A percentile compares a stretch with the other conserved stretches of the same genome.
Conservation (phyloP, 2,888 invertebrate species). For the Malthinus seriepunctatus region DNA sequence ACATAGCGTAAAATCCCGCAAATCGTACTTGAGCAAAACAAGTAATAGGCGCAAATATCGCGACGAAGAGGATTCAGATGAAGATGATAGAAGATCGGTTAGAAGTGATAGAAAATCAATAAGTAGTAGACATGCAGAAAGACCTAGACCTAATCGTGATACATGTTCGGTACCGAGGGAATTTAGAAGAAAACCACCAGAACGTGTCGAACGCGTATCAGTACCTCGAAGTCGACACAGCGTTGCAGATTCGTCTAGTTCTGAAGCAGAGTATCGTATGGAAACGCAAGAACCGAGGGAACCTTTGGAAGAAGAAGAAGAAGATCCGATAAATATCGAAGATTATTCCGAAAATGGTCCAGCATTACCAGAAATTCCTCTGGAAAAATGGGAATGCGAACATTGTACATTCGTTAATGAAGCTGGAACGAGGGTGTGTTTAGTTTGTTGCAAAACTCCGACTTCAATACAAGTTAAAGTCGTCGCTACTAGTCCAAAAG, state of each 20-base stretch:
- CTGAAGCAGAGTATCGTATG: constrained; percentile 44
- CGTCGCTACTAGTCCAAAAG: constrained; percentile 26
- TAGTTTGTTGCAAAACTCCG: constrained; percentile 85
- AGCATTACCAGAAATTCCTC: constrained; percentile 59
- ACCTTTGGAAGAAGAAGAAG: constrained; percentile 41
- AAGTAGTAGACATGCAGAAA: constrained; percentile 38
- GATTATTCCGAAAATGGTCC: constrained; percentile 41
- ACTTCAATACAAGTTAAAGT: constrained; percentile 44
- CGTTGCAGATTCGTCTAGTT: constrained; percentile 42
- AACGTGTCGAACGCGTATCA: constrained; percentile 40
- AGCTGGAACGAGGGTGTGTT: constrained; percentile 76
- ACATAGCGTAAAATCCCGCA: constrained; percentile 69
- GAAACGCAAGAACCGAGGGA: constrained; percentile 36
- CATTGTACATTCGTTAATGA: constrained; percentile 90
- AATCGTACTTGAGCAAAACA: constrained; percentile 65
- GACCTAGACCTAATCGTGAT: constrained; percentile 41
- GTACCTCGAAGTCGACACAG: constrained; percentile 39
- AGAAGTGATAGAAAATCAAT: constrained; percentile 48
- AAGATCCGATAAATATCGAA: constrained; percentile 40
- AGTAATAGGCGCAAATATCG: constrained; percentile 55
- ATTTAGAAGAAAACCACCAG: constrained; percentile 37
- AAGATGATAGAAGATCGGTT: constrained; percentile 50
- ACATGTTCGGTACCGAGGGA: constrained; percentile 47
- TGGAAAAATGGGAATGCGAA: constrained; percentile 80
- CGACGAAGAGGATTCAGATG: constrained; percentile 55